phyloP scores from a whole-genome alignment of 2,797 vertebrate species.

The Martes flavigula region DNA sequence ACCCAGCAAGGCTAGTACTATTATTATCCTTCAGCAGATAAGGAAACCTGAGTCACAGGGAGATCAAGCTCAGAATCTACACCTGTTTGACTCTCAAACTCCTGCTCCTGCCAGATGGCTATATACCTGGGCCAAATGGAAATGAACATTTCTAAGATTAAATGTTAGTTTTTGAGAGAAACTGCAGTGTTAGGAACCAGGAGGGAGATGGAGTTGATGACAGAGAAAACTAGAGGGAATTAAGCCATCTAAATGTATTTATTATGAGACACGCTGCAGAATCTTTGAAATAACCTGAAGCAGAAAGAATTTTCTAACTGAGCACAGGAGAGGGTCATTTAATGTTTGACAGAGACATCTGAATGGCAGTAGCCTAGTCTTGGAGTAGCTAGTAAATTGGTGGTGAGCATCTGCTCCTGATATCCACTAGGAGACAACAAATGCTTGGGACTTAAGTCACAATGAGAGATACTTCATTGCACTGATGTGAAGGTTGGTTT shows the following conservation, averaged over 20 bases:
- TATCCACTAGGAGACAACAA: background rate
- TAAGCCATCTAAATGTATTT: background rate
- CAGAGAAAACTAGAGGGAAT: background rate
- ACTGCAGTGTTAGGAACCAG: background rate
- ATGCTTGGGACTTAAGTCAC: background rate
- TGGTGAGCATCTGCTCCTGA: background rate
- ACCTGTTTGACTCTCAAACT: background rate
- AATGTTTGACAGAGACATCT: background rate
- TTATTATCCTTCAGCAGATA: background rate
- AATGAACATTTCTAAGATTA: background rate
- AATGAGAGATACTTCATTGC: background rate
- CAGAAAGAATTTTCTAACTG: background rate
- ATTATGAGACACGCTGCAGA: background rate
- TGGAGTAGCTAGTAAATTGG: background rate
- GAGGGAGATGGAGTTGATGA: background rate
- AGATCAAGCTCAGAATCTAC: background rate
- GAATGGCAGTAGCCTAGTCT: background rate
- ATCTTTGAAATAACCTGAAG: slow-evolving; percentile 12
- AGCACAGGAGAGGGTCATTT: background rate
- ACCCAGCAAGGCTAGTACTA: background rate
- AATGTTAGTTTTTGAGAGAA: background rate
- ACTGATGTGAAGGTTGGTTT: background rate
- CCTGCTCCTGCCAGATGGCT: background rate
- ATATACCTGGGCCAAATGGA: background rate
- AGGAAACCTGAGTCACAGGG: background rate